Conservation (phyloP, 1,140 invertebrate species). For the Drosophila erecta region DNA sequence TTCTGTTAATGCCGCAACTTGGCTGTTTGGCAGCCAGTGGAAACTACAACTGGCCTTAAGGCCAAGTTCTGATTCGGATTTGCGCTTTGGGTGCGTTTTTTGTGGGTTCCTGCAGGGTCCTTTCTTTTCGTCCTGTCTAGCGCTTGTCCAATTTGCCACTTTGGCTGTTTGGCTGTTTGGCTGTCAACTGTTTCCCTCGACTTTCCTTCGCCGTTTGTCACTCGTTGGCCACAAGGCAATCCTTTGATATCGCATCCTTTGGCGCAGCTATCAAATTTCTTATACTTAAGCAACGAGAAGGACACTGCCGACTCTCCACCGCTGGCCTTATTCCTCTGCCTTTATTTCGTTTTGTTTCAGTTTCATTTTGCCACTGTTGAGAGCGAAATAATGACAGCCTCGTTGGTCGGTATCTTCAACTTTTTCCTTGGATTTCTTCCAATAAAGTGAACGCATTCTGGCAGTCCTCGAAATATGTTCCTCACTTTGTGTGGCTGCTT, state of each 20-base stretch:
- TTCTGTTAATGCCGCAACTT: constrained; percentile 50
- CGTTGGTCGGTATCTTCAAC: constrained; percentile 28
- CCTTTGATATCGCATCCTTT: constrained; percentile 82
- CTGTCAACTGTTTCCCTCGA: constrained; percentile 64
- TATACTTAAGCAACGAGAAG: constrained; percentile 29
- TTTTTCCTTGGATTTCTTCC: constrained; percentile 45
- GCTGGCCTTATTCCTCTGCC: constrained; percentile 15
- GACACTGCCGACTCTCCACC: constrained; percentile 43
- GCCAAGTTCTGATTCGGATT: constrained; percentile 56
- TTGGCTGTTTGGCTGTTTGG: constrained; percentile 42
- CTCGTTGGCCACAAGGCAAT: constrained; percentile 64
- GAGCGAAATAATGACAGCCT: constrained; percentile 66
- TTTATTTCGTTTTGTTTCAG: constrained; percentile 53
- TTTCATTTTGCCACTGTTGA: constrained; percentile 29
- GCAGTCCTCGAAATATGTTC: constrained; percentile 34
- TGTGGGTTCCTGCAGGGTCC: constrained; percentile 1
- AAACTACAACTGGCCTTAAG: constrained; percentile 29
- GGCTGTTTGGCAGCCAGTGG: not conserved
- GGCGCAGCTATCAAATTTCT: constrained; percentile 75
- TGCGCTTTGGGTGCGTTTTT: constrained; percentile 48
- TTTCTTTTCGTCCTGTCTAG: constrained; percentile 21
- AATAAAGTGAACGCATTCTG: constrained; percentile 42
- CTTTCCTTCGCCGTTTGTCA: constrained; percentile 48
- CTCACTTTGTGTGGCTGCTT: constrained; percentile 56
- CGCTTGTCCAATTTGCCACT: constrained; percentile 68